Base-by-base conservation (phyloP, 2,113 vertebrate genomes). In the Solea senegalensis region DNA sequence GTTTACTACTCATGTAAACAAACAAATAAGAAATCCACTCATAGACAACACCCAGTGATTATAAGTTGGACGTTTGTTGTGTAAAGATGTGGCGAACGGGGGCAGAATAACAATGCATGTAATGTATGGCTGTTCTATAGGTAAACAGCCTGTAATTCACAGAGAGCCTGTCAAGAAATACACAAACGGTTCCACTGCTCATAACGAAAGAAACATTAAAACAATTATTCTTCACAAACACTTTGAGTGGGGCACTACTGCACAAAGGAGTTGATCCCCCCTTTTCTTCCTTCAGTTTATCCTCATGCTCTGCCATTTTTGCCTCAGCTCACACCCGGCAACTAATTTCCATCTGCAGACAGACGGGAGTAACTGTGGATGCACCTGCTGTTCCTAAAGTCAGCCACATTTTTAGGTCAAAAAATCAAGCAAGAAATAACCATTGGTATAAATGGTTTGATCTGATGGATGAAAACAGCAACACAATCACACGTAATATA, bases 331-430 rank as follows among this genome's bases (percentile, higher is more conserved):
- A 65, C 53, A 64, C 21, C 40, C 68, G 51, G 60, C 26, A 61
- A 41, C 61, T 69, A 60, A 3, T 28, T 48, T 54, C 69, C 80
- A 85, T 75, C 82, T 72, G 76, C 76, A 60, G 55, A 9, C 59
- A 59, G 69, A 55, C 1, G 0, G 65, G 12, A 34, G 52, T 50
- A 16, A 72, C 69, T 57, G 43, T 27, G 16, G 63, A 1, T 48
- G 56, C 75, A 81, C 80, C 81, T 83, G 86, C 77, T 71, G 43
- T n/a, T 69, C 64, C 41, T 8, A 73, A 68, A 76, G 73, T 49
- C 52, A 59, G 16, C 49, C 48, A 44, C 34, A 44, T 26, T 69
- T 43, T 53, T 41, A 54, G 8, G 54, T 44, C 56, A 64, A 74
- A 28, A 69, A 86, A 83, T 78, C 51, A 71, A 78, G 16, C 40